A percentile compares a stretch with the other conserved stretches of the same genome.
Conservation (phyloP, 2,113 vertebrate genomes). For the Boleophthalmus pectinirostris region DNA sequence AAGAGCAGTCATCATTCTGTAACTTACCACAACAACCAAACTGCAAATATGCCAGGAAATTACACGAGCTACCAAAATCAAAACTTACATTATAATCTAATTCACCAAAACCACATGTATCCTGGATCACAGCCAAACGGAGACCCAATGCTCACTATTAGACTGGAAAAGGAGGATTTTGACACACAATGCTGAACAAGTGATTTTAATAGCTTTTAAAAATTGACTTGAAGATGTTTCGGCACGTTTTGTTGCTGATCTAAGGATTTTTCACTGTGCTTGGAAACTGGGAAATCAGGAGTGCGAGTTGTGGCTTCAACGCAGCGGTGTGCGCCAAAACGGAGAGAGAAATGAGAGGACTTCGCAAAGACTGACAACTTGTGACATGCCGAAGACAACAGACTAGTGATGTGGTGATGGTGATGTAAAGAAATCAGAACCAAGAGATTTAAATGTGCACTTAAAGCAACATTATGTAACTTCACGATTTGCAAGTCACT, state of each 20-base stretch:
- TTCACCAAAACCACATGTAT: slow-evolving; percentile 83
- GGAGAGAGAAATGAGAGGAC: slow-evolving; percentile 9
- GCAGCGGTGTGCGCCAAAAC: background rate
- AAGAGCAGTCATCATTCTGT: slow-evolving; percentile 81
- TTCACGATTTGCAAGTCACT: background rate
- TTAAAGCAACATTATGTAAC: background rate
- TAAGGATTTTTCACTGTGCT: slow-evolving; percentile 14
- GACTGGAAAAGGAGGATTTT: slow-evolving; percentile 89
- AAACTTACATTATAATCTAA: slow-evolving; percentile 57
- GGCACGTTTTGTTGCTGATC: slow-evolving; percentile 29
- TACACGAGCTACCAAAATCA: slow-evolving; percentile 58
- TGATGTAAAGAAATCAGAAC: background rate
- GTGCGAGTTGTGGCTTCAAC: slow-evolving; percentile 41
- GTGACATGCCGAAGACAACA: slow-evolving; percentile 1
- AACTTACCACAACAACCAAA: slow-evolving; percentile 65
- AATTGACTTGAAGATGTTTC: slow-evolving; percentile 13
- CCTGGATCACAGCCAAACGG: slow-evolving; percentile 80
- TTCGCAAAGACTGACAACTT: slow-evolving; percentile 17
- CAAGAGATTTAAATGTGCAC: background rate
- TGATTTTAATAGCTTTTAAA: slow-evolving; percentile 3
- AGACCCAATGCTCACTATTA: slow-evolving; percentile 94
- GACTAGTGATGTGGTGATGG: slow-evolving; percentile 3
- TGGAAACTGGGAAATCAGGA: slow-evolving; percentile 66
- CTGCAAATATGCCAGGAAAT: slow-evolving; percentile 39
- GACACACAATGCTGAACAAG: slow-evolving; percentile 83